Percentiles rank a stretch among this genome's conserved stretches.
Evolutionary conservation across 2,113 vertebrate genomes (phyloP).

Genomic region (Micronisus gabar): DNA sequence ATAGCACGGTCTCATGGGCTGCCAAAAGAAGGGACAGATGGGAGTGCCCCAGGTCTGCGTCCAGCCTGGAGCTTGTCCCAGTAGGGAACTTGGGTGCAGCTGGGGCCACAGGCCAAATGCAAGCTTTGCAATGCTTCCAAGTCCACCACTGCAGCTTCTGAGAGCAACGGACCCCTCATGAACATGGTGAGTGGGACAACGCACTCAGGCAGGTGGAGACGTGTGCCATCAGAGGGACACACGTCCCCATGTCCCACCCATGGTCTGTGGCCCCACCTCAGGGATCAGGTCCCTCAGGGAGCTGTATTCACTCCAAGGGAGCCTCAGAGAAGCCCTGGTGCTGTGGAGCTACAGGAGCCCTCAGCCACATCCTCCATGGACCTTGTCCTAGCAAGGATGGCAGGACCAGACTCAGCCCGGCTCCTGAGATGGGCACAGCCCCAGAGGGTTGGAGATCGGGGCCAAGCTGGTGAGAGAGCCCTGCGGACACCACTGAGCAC

Average conservation of each 20-base stretch:
- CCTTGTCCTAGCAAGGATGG: not conserved
- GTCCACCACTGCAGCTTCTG: not conserved
- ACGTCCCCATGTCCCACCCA: not conserved
- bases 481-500: not conserved
- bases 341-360: not conserved
- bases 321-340: not conserved
- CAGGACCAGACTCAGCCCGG: not conserved
- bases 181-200: not conserved
- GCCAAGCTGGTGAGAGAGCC: not conserved
- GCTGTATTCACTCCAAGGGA: not conserved
- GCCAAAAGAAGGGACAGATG: not conserved
- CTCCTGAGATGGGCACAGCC: not conserved
- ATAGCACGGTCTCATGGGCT: not conserved
- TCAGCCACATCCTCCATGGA: not conserved
- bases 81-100: not conserved
- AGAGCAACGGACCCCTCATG: not conserved
- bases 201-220: not conserved
- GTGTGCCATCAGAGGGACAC: not conserved
- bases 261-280: not conserved
- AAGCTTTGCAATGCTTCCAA: not conserved
- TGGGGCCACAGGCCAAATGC: not conserved
- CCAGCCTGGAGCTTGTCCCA: not conserved
- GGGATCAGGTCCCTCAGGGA: accelerated
- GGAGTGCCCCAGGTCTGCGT: not conserved
- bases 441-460: accelerated